Evolutionary conservation across 2,113 vertebrate genomes (phyloP).

Genomic region (Notechis scutatus): DNA sequence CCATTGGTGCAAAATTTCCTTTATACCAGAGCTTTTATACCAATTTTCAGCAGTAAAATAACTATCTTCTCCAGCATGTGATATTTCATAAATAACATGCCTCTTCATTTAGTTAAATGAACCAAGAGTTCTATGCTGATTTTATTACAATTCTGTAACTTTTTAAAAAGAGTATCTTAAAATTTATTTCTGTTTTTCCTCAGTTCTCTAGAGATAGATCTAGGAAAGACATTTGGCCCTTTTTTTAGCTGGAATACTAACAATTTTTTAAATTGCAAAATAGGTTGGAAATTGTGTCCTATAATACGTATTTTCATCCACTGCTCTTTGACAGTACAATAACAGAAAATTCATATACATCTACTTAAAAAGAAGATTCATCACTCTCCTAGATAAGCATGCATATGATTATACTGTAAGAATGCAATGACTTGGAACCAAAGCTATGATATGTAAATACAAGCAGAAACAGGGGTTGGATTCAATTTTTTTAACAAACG

Average conservation of each 20-base stretch:
- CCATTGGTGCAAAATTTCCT: background rate
- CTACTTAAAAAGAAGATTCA: background rate
- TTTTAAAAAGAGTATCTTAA: background rate
- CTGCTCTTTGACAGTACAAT: background rate
- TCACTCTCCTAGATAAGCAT: background rate
- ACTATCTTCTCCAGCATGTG: background rate
- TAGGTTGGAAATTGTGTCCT: background rate
- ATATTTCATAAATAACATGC: background rate
- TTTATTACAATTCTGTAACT: background rate
- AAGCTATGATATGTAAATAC: background rate
- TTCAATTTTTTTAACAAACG: no score
- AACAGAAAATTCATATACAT: background rate
- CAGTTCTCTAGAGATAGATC: background rate
- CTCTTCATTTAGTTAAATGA: background rate
- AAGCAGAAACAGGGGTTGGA: no score
- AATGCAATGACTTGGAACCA: background rate
- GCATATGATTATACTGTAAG: background rate
- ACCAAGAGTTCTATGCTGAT: background rate
- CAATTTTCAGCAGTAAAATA: background rate
- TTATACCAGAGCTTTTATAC: conserved; percentile 2
- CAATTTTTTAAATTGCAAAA: background rate
- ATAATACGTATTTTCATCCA: background rate
- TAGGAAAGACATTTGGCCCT: background rate
- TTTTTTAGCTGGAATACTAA: background rate
- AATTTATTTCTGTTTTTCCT: background rate